These are phyloP conservation scores for Trichosurus vulpecula DNA, from an alignment of 2,797 vertebrate genomes.

Conservation along the genomic window DNA sequence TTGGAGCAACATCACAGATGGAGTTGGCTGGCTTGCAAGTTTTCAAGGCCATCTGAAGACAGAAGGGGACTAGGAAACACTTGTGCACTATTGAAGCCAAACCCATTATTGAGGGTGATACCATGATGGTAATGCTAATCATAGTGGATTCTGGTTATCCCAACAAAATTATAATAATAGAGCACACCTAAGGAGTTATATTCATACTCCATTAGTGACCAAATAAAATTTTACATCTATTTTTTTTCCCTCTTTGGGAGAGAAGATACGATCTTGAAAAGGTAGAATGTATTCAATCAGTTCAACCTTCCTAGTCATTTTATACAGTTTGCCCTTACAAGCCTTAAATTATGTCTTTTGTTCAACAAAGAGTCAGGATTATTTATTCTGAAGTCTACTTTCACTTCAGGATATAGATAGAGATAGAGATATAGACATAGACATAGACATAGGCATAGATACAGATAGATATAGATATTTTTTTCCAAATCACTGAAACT, in stretches of 20 bases:
- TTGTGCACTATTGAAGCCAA: not conserved
- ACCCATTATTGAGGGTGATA: not conserved
- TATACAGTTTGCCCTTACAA: not conserved
- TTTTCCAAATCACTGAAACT: not conserved
- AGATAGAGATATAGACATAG: no score
- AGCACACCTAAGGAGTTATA: conserved; percentile 12
- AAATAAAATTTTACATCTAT: conserved; percentile 14
- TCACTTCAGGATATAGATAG: not conserved
- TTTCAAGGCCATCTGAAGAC: conserved; percentile 17
- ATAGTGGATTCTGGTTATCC: conserved; percentile 41
- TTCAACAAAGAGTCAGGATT: not conserved
- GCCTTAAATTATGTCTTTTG: not conserved
- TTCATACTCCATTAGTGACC: not conserved
- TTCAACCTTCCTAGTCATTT: conserved; percentile 5
- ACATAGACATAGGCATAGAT: no score
- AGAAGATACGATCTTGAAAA: not conserved
- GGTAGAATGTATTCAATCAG: not conserved
- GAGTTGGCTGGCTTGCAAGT: not conserved
- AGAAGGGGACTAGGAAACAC: not conserved
- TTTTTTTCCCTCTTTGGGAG: not conserved
- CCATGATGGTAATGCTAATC: not conserved
- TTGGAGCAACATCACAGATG: not conserved
- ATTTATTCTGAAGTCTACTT: not conserved
- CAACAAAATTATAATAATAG: not conserved
- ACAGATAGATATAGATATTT: no score